Evolutionary conservation across 2,797 vertebrate genomes (phyloP), one percentile per base, ranked within the genome.

Genomic region (Heterohyrax brucei): DNA sequence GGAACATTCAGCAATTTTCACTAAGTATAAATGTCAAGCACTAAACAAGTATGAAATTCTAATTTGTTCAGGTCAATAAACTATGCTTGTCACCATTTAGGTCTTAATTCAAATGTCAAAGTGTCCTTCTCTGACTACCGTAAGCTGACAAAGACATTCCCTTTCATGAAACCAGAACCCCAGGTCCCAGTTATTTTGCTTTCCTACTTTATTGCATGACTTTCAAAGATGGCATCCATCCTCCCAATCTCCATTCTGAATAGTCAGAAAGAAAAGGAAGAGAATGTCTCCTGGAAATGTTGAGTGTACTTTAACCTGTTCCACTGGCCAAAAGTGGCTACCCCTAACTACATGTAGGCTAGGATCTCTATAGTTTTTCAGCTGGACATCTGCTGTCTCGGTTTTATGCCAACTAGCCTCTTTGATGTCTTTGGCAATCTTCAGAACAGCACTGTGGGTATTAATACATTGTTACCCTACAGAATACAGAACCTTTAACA

Each of bases 381-480:
- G 64, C 30, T 61, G 28, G 39, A 44, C 48, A 50, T 91, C 26
- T 66, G 62, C 26, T 66, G 8, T 66, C 99, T 99, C 33, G 99
- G 99, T 97, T 99, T 99, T 98, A 99, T 99, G 97, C 99, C 99
- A 90, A 99, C 99, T 95, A 99, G 98, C 92, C 99, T 99, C 98
- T 99, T 99, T 39, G 99, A 99, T n/a, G 99, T 99, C 94, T 99
- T 99, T 99, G 0, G 99, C 99, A 97, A 99, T 99, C 98, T 99
- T 99, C 98, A 99, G 98, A 92, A 99, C 99, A n/a, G 99, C 99
- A 28, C 99, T 99, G 97, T 99, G 99, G 2, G 99, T 99, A 98
- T 99, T 99, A 98, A 99, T 99, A 99, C 99, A 0, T 99, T 99
- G 97, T 99, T 99, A 33, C 99, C 99, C 99, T 99, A 98, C 90